Conservation (phyloP, 2,888 invertebrate species). For the Phragmatobia fuliginosa region DNA sequence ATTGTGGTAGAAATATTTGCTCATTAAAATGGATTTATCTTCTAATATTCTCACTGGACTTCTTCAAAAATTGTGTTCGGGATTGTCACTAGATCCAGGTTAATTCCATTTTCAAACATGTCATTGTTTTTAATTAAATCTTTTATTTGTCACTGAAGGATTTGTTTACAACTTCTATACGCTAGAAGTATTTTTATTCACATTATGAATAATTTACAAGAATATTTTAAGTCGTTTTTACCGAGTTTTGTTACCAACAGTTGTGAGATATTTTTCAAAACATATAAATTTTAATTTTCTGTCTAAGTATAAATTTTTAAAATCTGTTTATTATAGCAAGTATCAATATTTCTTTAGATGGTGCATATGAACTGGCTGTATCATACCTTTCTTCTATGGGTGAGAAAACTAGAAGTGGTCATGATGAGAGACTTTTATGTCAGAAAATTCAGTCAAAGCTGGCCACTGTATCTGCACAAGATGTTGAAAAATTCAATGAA, state of each 20-base stretch:
- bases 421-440: constrained; percentile 77
- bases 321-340: background rate
- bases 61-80: constrained; percentile 77
- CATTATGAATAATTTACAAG: constrained; percentile 67
- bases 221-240: constrained; percentile 60
- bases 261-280: constrained; percentile 10
- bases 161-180: constrained; percentile 7
- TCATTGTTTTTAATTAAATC: constrained; percentile 32
- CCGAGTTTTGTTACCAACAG: constrained; percentile 35
- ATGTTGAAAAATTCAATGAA: constrained; percentile 82
- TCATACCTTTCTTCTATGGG: constrained; percentile 77
- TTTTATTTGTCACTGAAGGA: background rate
- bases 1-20: background rate
- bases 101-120: constrained; percentile 61
- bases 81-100: constrained; percentile 80
- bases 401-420: constrained; percentile 62
- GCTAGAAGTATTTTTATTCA: constrained; percentile 18
- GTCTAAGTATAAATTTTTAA: background rate
- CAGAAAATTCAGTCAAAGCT: constrained; percentile 76
- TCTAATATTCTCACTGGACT: constrained; percentile 68
- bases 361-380: constrained; percentile 79
- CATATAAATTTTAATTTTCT: background rate
- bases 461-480: constrained; percentile 63
- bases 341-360: constrained; percentile 60
- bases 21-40: constrained; percentile 63